phyloP scores from a whole-genome alignment of 1,140 invertebrate genomes.

The Microplitis demolitor region DNA sequence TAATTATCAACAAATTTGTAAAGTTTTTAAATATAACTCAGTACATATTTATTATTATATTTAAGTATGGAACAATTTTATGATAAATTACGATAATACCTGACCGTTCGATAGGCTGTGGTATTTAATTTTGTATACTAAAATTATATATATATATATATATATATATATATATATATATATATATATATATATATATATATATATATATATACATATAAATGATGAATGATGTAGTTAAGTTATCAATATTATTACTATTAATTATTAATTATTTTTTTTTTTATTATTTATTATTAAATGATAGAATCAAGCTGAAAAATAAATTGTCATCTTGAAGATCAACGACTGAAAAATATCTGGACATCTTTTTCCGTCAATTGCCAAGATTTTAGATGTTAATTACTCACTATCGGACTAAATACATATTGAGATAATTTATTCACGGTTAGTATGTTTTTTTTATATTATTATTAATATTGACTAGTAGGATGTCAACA shows the following conservation, averaged over 20 bases:
- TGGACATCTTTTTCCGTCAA: not conserved
- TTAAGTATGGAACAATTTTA: not conserved
- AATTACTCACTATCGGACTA: not conserved
- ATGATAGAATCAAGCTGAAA: constrained; percentile 10
- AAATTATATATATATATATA: constrained; percentile 7
- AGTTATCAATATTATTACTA: not conserved
- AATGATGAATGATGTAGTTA: not conserved
- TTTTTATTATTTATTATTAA: not conserved
- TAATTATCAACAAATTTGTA: not conserved
- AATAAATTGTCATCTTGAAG: not conserved
- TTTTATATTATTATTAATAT: too few species aligned
- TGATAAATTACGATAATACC: constrained; percentile 18
- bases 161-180: constrained; percentile 8
- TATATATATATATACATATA: constrained; percentile 9
- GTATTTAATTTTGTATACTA: constrained; percentile 25
- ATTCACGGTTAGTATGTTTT: not conserved
- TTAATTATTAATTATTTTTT: not conserved
- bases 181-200: not conserved
- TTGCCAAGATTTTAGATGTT: not conserved
- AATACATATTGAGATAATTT: not conserved
- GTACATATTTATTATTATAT: not conserved
- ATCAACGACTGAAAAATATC: constrained; percentile 21
- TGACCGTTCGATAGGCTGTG: constrained; percentile 35
- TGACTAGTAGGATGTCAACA: too few species aligned
- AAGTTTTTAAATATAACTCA: constrained; percentile 8